These are phyloP conservation scores for Drosophila gunungcola DNA, from an alignment of 1,140 invertebrate genomes.

Conservation along the genomic window DNA sequence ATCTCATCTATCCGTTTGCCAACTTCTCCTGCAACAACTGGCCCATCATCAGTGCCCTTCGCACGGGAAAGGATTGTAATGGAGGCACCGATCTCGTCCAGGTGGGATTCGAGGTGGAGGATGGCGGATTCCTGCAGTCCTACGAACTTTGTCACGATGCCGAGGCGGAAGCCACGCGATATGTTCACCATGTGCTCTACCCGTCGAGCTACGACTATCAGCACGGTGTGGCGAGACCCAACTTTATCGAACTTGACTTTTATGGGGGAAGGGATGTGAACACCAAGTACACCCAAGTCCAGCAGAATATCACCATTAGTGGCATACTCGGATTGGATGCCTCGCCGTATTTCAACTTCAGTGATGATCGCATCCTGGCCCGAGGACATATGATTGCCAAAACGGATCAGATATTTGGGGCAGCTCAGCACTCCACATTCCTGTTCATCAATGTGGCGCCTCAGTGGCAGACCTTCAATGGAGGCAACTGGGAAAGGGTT, in stretches of 20 bases:
- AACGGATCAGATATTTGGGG: conserved; percentile 87
- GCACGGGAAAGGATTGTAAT: conserved; percentile 75
- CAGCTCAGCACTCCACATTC: conserved; percentile 87
- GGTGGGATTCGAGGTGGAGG: conserved; percentile 75
- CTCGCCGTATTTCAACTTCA: conserved; percentile 69
- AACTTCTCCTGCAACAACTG: conserved; percentile 72
- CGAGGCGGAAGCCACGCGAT: conserved; percentile 78
- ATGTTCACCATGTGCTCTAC: conserved; percentile 81
- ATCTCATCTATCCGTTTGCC: conserved; percentile 63
- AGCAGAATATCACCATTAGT: conserved; percentile 76
- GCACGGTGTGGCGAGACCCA: conserved; percentile 71
- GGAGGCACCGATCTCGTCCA: conserved; percentile 76
- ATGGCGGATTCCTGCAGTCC: conserved; percentile 77
- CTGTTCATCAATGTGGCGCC: conserved; percentile 88
- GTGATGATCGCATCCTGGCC: conserved; percentile 85
- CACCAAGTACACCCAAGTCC: conserved; percentile 69
- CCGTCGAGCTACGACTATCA: conserved; percentile 80
- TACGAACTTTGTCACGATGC: conserved; percentile 85
- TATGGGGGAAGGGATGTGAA: conserved; percentile 79
- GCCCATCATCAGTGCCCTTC: conserved; percentile 71
- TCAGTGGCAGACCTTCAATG: conserved; percentile 89
- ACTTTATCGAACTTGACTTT: conserved; percentile 69
- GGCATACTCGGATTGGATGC: conserved; percentile 76
- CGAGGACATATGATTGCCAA: conserved; percentile 89
- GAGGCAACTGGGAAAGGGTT: conserved; percentile 87